Percentiles rank a stretch among this genome's conserved stretches.
Evolutionary conservation across 1,140 invertebrate genomes (phyloP).

Genomic region (Trichogramma pretiosum): DNA sequence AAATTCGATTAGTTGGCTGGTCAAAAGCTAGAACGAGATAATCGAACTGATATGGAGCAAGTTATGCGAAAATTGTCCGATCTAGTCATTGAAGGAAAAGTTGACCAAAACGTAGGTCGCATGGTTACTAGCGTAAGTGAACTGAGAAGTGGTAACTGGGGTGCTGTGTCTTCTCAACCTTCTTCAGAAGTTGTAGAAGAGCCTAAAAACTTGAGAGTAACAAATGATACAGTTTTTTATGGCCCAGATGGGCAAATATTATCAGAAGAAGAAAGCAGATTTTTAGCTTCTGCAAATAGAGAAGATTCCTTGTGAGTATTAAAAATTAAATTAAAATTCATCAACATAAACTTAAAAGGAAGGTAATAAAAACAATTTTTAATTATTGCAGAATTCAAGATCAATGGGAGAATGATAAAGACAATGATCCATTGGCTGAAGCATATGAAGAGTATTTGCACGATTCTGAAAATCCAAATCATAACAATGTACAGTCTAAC

Average conservation of each 20-base stretch:
- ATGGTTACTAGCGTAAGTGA: constrained; percentile 40
- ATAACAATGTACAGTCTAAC: constrained; percentile 17
- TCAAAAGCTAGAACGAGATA: constrained; percentile 37
- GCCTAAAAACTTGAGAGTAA: constrained; percentile 18
- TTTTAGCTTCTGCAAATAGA: constrained; percentile 30
- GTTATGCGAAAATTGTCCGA: constrained; percentile 39
- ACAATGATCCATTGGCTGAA: constrained; percentile 33
- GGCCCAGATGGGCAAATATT: constrained; percentile 41
- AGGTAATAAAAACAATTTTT: background rate
- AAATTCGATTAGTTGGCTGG: constrained; percentile 32
- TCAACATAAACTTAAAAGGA: background rate
- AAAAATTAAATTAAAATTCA: constrained; percentile 9
- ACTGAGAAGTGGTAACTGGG: constrained; percentile 38
- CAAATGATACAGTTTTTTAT: constrained; percentile 37
- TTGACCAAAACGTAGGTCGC: constrained; percentile 32
- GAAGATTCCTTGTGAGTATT: constrained; percentile 26
- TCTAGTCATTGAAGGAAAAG: constrained; percentile 35
- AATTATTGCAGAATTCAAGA: constrained; percentile 16
- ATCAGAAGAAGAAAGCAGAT: constrained; percentile 39
- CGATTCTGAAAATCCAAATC: constrained; percentile 21
- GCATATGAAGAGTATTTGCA: constrained; percentile 41
- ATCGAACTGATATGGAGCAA: constrained; percentile 36
- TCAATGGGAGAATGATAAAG: constrained; percentile 28
- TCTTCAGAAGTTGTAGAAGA: constrained; percentile 20
- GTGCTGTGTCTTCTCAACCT: constrained; percentile 24